These are phyloP conservation scores for Hydrotaea diabolus DNA, from an alignment of 2,888 invertebrate species.

Conservation along the genomic window DNA sequence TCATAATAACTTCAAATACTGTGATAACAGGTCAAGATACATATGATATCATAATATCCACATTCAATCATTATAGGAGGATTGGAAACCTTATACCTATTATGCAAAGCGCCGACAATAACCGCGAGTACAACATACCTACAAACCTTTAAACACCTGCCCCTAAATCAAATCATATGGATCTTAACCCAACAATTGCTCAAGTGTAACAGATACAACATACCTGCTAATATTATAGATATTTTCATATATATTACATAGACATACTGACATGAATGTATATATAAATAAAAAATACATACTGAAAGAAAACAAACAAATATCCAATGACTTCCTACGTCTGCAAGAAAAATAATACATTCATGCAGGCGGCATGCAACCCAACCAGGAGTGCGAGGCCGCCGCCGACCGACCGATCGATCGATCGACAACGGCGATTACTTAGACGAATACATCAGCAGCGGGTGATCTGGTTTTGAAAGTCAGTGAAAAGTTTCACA, in stretches of 20 bases:
- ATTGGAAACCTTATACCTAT: too few species aligned
- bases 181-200: background rate
- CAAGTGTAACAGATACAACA: conserved; percentile 18
- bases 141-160: background rate
- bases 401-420: background rate
- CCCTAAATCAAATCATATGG: background rate
- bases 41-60: too few species aligned
- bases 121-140: too few species aligned
- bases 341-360: background rate
- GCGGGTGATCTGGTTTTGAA: conserved; percentile 20
- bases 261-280: background rate
- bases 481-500: conserved; percentile 18
- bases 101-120: too few species aligned
- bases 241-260: conserved; percentile 2
- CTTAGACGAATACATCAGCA: background rate
- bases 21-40: too few species aligned
- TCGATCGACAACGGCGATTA: background rate
- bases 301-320: background rate
- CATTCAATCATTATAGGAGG: too few species aligned
- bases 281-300: background rate
- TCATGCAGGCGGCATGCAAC: conserved; percentile 28
- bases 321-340: conserved; percentile 24
- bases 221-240: background rate
- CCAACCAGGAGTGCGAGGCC: background rate
- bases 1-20: too few species aligned